Evolutionary conservation across 2,113 vertebrate species (phyloP).

Genomic region (Azemiops feae): DNA sequence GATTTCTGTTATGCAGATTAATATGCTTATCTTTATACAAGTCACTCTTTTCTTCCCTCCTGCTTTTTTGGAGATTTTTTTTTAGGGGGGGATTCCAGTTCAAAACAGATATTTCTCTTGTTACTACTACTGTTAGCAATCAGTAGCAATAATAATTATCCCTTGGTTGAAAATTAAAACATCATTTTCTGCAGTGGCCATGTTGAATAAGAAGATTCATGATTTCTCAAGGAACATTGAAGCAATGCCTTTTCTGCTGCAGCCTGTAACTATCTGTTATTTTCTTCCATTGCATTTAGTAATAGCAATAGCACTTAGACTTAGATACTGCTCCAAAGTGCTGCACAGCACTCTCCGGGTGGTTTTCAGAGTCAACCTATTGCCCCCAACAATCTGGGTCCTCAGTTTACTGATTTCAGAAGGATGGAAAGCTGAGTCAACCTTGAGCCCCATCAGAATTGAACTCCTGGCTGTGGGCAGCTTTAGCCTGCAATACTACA

Average conservation of each 20-base stretch:
- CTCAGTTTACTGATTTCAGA: not conserved
- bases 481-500: not conserved
- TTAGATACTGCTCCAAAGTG: not conserved
- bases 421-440: not conserved
- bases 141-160: not conserved
- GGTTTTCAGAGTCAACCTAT: not conserved
- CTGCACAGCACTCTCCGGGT: not conserved
- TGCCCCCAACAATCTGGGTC: not conserved
- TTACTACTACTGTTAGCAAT: not conserved
- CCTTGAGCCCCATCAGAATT: too few relatives aligned
- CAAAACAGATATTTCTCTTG: not conserved
- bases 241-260: conserved; percentile 30
- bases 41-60: not conserved
- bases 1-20: not conserved
- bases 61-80: not conserved
- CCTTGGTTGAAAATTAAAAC: conserved; percentile 38
- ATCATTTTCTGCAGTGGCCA: conserved; percentile 35
- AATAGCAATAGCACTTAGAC: not conserved
- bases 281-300: conserved; percentile 21
- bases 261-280: conserved; percentile 34
- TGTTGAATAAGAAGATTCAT: conserved; percentile 26
- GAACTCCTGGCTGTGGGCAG: not conserved
- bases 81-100: not conserved
- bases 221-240: conserved; percentile 38
- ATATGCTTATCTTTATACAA: not conserved